Evolutionary conservation across 2,113 vertebrate genomes (phyloP).

Genomic region (Psittacus erithacus): DNA sequence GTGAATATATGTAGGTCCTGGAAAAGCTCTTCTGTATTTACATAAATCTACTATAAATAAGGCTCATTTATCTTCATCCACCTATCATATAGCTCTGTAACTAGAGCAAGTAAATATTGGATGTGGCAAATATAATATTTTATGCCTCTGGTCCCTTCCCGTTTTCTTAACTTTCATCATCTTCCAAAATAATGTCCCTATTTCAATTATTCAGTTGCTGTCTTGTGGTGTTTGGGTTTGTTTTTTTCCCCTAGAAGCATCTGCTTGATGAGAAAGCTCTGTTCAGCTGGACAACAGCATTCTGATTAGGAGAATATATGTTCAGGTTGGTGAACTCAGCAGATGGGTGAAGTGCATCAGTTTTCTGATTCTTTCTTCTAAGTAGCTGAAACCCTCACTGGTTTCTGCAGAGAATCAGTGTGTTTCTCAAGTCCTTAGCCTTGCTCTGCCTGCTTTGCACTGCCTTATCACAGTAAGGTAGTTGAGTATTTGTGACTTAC

Average conservation of each 20-base stretch:
- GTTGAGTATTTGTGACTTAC: neutral
- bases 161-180: conserved; percentile 40
- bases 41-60: conserved; percentile 51
- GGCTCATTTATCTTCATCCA: conserved; percentile 42
- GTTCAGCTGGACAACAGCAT: neutral
- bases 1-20: conserved; percentile 41
- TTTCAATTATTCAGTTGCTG: conserved; percentile 28
- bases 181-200: conserved; percentile 18
- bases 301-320: neutral
- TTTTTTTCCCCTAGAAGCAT: neutral
- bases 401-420: neutral
- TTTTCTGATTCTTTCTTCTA: neutral
- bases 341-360: neutral
- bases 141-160: conserved; percentile 5
- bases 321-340: neutral
- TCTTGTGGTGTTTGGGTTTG: neutral
- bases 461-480: neutral
- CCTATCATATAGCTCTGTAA: conserved; percentile 20
- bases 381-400: neutral
- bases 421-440: neutral
- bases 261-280: neutral
- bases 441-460: neutral
- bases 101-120: conserved; percentile 51
- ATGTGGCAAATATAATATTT: conserved; percentile 34
- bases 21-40: conserved; percentile 50